Conservation (phyloP, 1,140 invertebrate species). For the Caenorhabditis brenneri region DNA sequence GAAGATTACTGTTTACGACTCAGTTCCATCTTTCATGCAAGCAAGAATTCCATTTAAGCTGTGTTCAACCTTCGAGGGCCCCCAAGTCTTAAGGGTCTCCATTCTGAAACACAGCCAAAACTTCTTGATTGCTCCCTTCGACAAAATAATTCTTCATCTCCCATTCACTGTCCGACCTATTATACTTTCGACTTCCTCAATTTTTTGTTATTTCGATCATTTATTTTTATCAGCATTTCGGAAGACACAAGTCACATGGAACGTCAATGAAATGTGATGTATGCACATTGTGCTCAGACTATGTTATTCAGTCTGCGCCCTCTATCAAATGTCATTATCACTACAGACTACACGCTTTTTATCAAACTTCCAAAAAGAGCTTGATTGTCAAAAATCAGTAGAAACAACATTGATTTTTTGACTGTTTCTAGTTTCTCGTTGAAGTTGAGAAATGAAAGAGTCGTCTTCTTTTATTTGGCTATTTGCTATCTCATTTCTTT, state of each 20-base stretch:
- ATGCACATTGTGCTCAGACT: constrained; percentile 14
- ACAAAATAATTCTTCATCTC: too few species aligned
- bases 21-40: too few species aligned
- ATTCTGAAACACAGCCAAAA: too few species aligned
- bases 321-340: neutral
- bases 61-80: too few species aligned
- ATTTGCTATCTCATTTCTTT: neutral
- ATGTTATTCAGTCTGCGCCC: neutral
- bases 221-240: neutral
- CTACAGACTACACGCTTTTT: neutral
- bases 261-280: neutral
- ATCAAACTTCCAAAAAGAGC: neutral
- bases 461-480: neutral
- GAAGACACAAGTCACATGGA: neutral
- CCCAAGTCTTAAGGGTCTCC: too few species aligned
- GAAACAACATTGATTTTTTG: neutral
- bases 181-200: too few species aligned
- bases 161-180: too few species aligned
- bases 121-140: too few species aligned
- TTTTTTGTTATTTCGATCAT: too few species aligned
- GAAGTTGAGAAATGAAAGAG: neutral
- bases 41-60: too few species aligned
- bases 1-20: too few species aligned
- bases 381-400: neutral
- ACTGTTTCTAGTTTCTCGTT: neutral